These are phyloP conservation scores for Ooceraea biroi DNA, from an alignment of 1,140 invertebrate genomes.

Conservation along the genomic window DNA sequence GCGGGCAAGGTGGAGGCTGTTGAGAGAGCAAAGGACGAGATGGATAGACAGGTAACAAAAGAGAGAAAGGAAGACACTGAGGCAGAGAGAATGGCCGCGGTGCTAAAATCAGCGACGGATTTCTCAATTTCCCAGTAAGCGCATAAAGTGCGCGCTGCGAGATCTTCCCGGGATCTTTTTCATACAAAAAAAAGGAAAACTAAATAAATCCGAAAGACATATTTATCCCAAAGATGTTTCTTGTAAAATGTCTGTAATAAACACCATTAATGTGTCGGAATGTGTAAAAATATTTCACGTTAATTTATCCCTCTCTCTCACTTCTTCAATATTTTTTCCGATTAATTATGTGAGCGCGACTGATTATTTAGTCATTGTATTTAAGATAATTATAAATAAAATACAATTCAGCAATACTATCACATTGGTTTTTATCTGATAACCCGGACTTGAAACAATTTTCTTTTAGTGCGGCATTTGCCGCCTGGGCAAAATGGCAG, in stretches of 20 bases:
- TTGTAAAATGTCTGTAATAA: too few relatives aligned
- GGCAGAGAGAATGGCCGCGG: slow-evolving; percentile 11
- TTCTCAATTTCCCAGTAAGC: slow-evolving; percentile 29
- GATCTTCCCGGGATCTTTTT: neutral
- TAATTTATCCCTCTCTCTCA: neutral
- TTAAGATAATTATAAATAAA: neutral
- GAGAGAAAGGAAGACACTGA: slow-evolving; percentile 12
- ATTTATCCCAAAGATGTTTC: too few relatives aligned
- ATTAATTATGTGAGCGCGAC: neutral
- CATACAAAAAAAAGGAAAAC: neutral
- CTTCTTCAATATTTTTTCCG: neutral
- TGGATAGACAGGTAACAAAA: slow-evolving; percentile 14
- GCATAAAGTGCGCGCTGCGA: neutral
- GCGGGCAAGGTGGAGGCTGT: slow-evolving; percentile 28
- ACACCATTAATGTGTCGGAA: too few relatives aligned
- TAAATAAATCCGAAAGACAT: neutral
- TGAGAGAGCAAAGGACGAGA: slow-evolving; percentile 27
- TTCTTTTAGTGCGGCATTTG: slow-evolving; percentile 19
- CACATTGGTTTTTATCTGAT: neutral
- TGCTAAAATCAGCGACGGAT: slow-evolving; percentile 43
- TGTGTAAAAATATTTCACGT: neutral
- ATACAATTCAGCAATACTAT: neutral
- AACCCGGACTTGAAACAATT: slow-evolving; percentile 22
- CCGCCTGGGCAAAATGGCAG: slow-evolving; percentile 27
- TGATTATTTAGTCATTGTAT: neutral